Evolutionary conservation across 92 coral and sea anemone species (phyloP).

Genomic region (Epizoanthus ramosus): DNA sequence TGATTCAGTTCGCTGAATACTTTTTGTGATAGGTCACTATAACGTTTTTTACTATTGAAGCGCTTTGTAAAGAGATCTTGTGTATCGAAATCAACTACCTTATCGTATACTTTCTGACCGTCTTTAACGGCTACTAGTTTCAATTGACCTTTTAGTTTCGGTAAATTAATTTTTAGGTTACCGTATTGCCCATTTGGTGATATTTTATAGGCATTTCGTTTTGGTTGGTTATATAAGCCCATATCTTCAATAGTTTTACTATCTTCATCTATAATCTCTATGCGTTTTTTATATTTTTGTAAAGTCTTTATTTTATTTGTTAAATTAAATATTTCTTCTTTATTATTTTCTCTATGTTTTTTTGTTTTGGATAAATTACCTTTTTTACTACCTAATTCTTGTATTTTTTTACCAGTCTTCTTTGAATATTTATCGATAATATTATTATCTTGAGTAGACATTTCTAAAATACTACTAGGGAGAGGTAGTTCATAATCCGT

Average conservation of each 20-base stretch:
- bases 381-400: not conserved
- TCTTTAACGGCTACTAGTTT: not conserved
- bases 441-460: not conserved
- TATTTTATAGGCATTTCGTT: conserved; percentile 40
- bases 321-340: not conserved
- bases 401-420: not conserved
- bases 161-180: conserved; percentile 33
- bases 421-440: not conserved
- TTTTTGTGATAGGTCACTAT: too few relatives aligned
- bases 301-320: not conserved
- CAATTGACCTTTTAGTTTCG: conserved; percentile 42
- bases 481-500: not conserved
- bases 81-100: conserved; percentile 30
- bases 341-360: not conserved
- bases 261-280: not conserved
- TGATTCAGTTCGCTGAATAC: too few relatives aligned
- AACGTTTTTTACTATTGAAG: not conserved
- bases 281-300: not conserved
- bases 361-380: not conserved
- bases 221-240: conserved; percentile 46
- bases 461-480: not conserved
- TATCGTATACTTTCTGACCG: conserved; percentile 30
- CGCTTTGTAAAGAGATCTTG: not conserved
- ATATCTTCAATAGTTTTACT: conserved; percentile 7
- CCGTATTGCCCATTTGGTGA: conserved; percentile 21